Conservation (phyloP, 2,888 invertebrate genomes). For the Sipunculus nudus region DNA sequence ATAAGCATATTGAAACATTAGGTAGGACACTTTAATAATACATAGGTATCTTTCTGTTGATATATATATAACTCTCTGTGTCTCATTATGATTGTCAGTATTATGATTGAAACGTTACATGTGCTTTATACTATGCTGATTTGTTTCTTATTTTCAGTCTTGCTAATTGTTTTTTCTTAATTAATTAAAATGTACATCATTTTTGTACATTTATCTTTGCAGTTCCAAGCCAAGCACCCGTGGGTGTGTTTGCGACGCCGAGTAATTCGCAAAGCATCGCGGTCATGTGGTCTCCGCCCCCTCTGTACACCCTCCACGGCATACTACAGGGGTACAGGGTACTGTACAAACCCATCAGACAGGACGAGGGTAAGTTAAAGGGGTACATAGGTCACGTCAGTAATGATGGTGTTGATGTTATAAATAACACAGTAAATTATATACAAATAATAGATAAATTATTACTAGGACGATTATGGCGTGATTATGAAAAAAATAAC, state of each 20-base stretch:
- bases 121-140: too few species aligned
- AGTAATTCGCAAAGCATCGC: conserved; percentile 93
- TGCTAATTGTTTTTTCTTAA: too few species aligned
- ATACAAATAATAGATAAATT: too few species aligned
- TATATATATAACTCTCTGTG: too few species aligned
- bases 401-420: conserved; percentile 4
- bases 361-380: conserved; percentile 60
- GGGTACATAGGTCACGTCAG: background rate
- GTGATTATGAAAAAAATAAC: too few species aligned
- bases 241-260: conserved; percentile 90
- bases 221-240: conserved; percentile 89
- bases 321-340: conserved; percentile 95
- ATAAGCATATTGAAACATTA: too few species aligned
- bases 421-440: background rate
- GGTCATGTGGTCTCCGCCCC: conserved; percentile 94
- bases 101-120: too few species aligned
- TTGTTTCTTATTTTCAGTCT: too few species aligned
- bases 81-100: too few species aligned
- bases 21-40: too few species aligned
- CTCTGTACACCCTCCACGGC: conserved; percentile 89
- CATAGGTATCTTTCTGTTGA: too few species aligned
- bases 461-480: too few species aligned
- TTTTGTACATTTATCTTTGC: conserved; percentile 42
- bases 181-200: background rate
- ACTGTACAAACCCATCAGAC: conserved; percentile 74